phyloP scores from a whole-genome alignment of 2,797 vertebrate species.

The Delichon dasypus region DNA sequence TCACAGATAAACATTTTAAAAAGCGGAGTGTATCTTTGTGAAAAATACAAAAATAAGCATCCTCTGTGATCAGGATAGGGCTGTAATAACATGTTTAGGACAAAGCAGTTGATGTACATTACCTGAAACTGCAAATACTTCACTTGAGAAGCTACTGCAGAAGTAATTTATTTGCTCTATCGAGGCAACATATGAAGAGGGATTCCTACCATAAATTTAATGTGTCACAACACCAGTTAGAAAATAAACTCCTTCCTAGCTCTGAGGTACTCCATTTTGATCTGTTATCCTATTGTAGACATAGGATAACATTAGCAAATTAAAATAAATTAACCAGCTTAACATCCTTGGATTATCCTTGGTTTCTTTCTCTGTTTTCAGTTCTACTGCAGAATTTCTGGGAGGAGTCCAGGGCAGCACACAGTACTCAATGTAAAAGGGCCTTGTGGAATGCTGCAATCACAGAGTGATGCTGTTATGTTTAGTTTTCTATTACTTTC shows the following conservation, averaged over 20 bases:
- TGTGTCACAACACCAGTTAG: neutral
- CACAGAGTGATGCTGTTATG: accelerated
- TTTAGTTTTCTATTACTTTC: neutral
- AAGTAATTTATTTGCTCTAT: neutral
- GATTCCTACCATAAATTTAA: neutral
- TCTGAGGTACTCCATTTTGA: neutral
- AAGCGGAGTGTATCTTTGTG: neutral
- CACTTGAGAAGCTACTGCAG: neutral
- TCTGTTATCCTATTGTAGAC: neutral
- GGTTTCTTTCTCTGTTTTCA: neutral
- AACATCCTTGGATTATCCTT: neutral
- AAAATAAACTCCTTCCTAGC: neutral
- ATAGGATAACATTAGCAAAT: neutral
- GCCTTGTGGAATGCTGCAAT: neutral
- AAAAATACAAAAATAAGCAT: neutral
- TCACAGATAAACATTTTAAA: neutral
- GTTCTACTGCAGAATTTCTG: neutral
- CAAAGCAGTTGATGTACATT: neutral
- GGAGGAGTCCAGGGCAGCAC: neutral
- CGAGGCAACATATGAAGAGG: neutral
- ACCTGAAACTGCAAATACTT: neutral
- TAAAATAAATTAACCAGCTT: neutral
- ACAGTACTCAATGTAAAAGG: neutral
- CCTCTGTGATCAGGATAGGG: neutral
- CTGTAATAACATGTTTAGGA: neutral